phyloP scores from a whole-genome alignment of 1,140 invertebrate species.

The Drosophila chauvacae region DNA sequence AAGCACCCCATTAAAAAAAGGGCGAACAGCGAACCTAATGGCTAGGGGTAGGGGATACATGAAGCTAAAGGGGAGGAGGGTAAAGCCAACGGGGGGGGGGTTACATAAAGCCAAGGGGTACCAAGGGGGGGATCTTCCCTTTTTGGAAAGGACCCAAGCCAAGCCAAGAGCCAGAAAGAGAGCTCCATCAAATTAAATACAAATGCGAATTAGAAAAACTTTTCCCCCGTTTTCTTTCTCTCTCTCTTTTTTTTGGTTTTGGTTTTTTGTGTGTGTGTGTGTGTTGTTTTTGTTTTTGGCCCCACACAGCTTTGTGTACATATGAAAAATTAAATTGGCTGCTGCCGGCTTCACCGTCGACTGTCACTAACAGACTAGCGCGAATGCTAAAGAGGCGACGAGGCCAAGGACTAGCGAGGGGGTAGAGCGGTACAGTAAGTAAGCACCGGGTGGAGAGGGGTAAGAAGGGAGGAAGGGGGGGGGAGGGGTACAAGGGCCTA shows the following conservation, averaged over 20 bases:
- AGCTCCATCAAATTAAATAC: slow-evolving; percentile 74
- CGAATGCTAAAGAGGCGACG: slow-evolving; percentile 35
- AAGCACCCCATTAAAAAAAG: slow-evolving; percentile 83
- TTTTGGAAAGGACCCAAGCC: background rate
- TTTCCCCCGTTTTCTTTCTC: slow-evolving; percentile 28
- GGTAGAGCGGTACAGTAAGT: background rate
- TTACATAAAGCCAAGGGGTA: too few species aligned
- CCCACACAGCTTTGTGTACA: slow-evolving; percentile 39
- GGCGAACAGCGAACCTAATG: slow-evolving; percentile 37
- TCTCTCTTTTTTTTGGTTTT: background rate
- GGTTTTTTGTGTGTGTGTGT: slow-evolving; percentile 4
- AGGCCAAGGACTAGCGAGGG: background rate
- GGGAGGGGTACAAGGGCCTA: background rate
- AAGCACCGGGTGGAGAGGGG: background rate
- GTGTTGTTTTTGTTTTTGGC: slow-evolving; percentile 5
- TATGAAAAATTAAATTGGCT: slow-evolving; percentile 70
- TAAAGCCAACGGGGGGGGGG: too few species aligned
- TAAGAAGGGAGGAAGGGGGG: too few species aligned
- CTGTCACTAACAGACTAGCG: slow-evolving; percentile 60
- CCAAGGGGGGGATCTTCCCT: slow-evolving; percentile 1
- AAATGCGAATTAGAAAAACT: slow-evolving; percentile 81
- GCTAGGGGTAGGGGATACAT: background rate
- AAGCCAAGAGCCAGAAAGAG: slow-evolving; percentile 18
- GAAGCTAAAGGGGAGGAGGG: too few species aligned
- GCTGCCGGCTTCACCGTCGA: slow-evolving; percentile 34